These are phyloP conservation scores for Altica lythri DNA, from an alignment of 2,888 invertebrate species.

Conservation along the genomic window DNA sequence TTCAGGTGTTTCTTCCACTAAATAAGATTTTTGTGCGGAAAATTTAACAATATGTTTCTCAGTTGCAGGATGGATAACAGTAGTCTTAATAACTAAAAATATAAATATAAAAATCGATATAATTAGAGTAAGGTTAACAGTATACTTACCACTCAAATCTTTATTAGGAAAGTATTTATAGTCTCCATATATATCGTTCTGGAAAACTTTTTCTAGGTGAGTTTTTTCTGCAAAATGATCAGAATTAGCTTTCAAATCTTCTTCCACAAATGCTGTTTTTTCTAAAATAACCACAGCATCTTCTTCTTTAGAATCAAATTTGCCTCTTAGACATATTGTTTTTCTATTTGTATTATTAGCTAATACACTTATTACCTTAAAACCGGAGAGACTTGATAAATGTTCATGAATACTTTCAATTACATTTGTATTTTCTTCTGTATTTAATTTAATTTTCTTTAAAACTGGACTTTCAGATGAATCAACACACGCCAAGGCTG, in stretches of 20 bases:
- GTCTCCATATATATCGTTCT: constrained; percentile 85
- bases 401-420: constrained; percentile 46
- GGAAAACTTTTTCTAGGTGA: constrained; percentile 66
- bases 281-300: constrained; percentile 78
- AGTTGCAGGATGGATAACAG: constrained; percentile 91
- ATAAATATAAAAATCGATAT: too few relatives aligned
- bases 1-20: constrained; percentile 84
- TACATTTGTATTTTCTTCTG: constrained; percentile 18
- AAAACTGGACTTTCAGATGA: constrained; percentile 26
- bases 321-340: constrained; percentile 71
- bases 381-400: constrained; percentile 65
- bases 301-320: constrained; percentile 65
- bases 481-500: constrained; percentile 5
- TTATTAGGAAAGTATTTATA: constrained; percentile 69
- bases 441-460: constrained; percentile 39
- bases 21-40: constrained; percentile 70
- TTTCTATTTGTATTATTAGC: constrained; percentile 75
- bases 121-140: too few relatives aligned
- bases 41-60: constrained; percentile 91
- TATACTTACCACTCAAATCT: constrained; percentile 64
- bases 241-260: constrained; percentile 61
- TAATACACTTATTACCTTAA: constrained; percentile 69
- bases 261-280: constrained; percentile 77
- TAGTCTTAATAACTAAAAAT: constrained; percentile 80
- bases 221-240: constrained; percentile 67